phyloP scores from a whole-genome alignment of 2,888 invertebrate genomes.

The Dermolepida albohirtum region DNA sequence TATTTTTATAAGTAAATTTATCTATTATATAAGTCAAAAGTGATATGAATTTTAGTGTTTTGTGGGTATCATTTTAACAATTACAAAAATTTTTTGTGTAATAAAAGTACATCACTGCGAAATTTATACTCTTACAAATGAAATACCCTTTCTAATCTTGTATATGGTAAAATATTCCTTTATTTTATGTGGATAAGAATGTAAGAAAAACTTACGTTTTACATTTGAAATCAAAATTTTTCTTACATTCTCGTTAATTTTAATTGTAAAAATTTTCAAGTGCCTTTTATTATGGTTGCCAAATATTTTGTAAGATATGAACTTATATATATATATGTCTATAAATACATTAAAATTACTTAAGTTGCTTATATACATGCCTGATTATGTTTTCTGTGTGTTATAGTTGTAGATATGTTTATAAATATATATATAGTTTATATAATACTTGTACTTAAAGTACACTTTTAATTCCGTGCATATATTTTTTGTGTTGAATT shows the following conservation, averaged over 20 bases:
- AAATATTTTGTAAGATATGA: conserved; percentile 31
- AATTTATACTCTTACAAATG: too few species aligned
- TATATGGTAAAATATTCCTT: too few species aligned
- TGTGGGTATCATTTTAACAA: too few species aligned
- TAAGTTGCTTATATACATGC: conserved; percentile 8
- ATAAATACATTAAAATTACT: not conserved
- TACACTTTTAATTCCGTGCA: not conserved
- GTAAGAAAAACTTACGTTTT: not conserved
- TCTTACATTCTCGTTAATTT: not conserved
- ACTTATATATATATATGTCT: not conserved
- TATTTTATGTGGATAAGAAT: too few species aligned
- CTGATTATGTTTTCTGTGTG: conserved; percentile 16
- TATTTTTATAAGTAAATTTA: too few species aligned
- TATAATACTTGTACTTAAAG: conserved; percentile 32
- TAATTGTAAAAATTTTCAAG: not conserved
- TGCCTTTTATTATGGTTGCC: conserved; percentile 36
- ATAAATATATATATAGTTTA: conserved; percentile 30
- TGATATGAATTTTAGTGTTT: too few species aligned
- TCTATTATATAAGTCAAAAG: too few species aligned
- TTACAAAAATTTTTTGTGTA: too few species aligned
- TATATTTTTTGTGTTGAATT: too few species aligned
- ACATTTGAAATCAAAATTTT: not conserved
- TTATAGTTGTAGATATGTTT: conserved; percentile 30
- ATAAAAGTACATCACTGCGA: too few species aligned
- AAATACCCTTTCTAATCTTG: too few species aligned